Evolutionary conservation across 2,888 invertebrate genomes (phyloP).

Genomic region (Cheilosia urbana): DNA sequence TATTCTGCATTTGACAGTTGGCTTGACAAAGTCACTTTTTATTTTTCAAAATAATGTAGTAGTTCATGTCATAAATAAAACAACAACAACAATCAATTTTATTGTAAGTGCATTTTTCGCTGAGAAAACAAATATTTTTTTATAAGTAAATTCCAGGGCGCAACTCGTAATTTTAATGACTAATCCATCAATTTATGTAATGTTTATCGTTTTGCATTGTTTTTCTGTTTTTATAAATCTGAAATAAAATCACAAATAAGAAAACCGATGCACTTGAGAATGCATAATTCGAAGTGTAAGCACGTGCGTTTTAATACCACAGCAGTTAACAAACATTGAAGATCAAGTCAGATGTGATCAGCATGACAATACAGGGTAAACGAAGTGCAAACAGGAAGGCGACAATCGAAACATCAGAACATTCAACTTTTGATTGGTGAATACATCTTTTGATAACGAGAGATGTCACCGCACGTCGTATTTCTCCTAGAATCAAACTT

Average conservation of each 20-base stretch:
- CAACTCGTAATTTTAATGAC: too few relatives aligned
- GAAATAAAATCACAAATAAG: neutral
- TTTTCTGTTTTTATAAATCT: neutral
- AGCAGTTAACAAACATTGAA: constrained; percentile 29
- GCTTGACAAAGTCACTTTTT: too few relatives aligned
- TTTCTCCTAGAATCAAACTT: neutral
- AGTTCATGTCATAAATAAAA: too few relatives aligned
- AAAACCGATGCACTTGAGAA: constrained; percentile 7
- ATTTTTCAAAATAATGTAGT: too few relatives aligned
- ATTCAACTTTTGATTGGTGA: constrained; percentile 2
- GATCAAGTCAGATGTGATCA: constrained; percentile 34
- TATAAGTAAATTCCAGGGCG: too few relatives aligned
- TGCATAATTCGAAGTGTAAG: constrained; percentile 27
- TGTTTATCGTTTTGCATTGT: too few relatives aligned
- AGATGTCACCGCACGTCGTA: neutral
- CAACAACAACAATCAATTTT: too few relatives aligned
- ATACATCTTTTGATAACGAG: neutral
- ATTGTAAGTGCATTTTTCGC: too few relatives aligned
- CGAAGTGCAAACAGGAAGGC: constrained; percentile 8
- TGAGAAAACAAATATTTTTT: too few relatives aligned
- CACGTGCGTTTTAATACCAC: constrained; percentile 11
- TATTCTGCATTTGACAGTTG: too few relatives aligned
- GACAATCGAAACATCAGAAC: constrained; percentile 6
- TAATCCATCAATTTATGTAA: too few relatives aligned
- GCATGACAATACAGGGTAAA: constrained; percentile 29